These are phyloP conservation scores for Protophormia terraenovae DNA, from an alignment of 2,888 invertebrate species.

Conservation along the genomic window DNA sequence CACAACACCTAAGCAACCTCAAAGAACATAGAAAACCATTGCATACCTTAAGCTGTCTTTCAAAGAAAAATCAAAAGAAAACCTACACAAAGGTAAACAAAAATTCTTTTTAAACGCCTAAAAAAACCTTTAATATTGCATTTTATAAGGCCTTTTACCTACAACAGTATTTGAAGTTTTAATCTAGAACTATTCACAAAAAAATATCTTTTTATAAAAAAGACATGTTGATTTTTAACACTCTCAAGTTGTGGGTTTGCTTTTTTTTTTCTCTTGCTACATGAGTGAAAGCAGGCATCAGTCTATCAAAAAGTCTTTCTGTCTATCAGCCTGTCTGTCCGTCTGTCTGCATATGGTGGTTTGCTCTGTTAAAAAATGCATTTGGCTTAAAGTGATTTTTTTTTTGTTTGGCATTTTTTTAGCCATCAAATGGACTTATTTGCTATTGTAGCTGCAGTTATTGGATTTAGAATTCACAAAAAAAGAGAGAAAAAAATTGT, in stretches of 20 bases:
- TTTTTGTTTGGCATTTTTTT: not conserved
- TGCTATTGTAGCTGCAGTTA: conserved; percentile 14
- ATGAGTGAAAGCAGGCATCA: not conserved
- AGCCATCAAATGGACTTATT: not conserved
- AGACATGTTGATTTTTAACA: conserved; percentile 54
- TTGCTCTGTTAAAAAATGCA: conserved; percentile 41
- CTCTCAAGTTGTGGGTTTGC: conserved; percentile 50
- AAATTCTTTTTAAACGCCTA: not conserved
- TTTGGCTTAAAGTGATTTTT: conserved; percentile 10
- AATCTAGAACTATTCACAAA: not conserved
- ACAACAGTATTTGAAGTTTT: not conserved
- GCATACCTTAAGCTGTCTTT: not conserved
- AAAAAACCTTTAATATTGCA: not conserved
- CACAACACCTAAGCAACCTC: not conserved
- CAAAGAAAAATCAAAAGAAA: not conserved
- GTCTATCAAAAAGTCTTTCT: not conserved
- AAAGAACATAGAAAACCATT: not conserved
- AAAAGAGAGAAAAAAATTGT: conserved; percentile 13
- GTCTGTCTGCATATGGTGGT: not conserved
- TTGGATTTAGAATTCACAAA: not conserved
- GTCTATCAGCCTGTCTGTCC: not conserved
- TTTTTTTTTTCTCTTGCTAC: not conserved
- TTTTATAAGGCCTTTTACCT: not conserved
- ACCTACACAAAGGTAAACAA: not conserved
- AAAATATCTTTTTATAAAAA: conserved; percentile 4